These are phyloP conservation scores for Hydractinia echinata DNA, from an alignment of 30 jellyfish, hydroid and myxozoan species.

Conservation along the genomic window DNA sequence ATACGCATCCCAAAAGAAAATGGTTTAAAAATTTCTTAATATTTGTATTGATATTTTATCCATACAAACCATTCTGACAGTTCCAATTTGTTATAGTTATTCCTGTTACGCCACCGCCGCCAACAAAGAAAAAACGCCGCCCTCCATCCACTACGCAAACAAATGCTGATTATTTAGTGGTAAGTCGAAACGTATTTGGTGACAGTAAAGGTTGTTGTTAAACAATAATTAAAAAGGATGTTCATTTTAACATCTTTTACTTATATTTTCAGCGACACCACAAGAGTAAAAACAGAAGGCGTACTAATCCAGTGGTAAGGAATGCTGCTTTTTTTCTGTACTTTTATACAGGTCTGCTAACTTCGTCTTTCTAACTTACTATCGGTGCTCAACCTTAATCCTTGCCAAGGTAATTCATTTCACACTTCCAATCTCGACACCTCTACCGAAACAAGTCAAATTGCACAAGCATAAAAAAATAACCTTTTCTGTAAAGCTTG, in stretches of 20 bases:
- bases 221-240: not conserved
- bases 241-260: not conserved
- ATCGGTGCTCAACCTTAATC: too few relatives aligned
- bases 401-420: too few relatives aligned
- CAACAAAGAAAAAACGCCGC: constrained; percentile 70
- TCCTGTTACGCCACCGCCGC: constrained; percentile 44
- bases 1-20: constrained; percentile 82
- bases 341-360: too few relatives aligned
- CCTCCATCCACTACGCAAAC: constrained; percentile 68
- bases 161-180: constrained; percentile 84
- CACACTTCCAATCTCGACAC: too few relatives aligned
- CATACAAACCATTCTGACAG: not conserved
- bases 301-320: constrained; percentile 88
- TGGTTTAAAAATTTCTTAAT: constrained; percentile 10
- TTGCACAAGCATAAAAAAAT: too few relatives aligned
- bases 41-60: not conserved
- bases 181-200: constrained; percentile 1
- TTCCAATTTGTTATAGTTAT: constrained; percentile 16
- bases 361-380: too few relatives aligned
- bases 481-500: too few relatives aligned
- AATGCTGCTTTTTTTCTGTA: not conserved
- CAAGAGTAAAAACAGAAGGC: constrained; percentile 76
- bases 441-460: too few relatives aligned
- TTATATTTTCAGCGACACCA: constrained; percentile 70
- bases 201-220: not conserved